Conservation (phyloP, 2,888 invertebrate genomes). For the Habroteleia sp. region DNA sequence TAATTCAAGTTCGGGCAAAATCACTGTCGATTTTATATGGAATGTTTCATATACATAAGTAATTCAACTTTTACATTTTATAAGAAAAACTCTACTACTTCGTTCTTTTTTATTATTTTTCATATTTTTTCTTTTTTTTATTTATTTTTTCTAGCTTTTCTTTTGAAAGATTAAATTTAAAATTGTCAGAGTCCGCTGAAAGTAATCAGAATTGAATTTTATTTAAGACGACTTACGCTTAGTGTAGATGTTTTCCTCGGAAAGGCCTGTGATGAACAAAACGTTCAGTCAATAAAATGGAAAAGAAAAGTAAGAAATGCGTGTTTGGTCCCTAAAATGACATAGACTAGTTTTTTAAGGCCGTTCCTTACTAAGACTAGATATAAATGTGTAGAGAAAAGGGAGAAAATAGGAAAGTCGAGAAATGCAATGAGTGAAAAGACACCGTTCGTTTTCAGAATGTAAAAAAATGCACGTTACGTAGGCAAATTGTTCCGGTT, state of each 20-base stretch:
- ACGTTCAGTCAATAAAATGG: constrained; percentile 65
- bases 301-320: constrained; percentile 58
- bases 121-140: constrained; percentile 8
- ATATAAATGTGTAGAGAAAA: too few relatives aligned
- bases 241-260: constrained; percentile 85
- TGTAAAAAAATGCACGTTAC: too few relatives aligned
- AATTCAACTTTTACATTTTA: background rate
- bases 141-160: too few relatives aligned
- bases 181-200: constrained; percentile 29
- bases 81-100: too few relatives aligned
- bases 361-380: constrained; percentile 54
- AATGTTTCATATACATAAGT: constrained; percentile 25
- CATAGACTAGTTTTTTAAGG: constrained; percentile 49
- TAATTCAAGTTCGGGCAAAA: too few relatives aligned
- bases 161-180: too few relatives aligned
- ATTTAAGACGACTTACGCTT: constrained; percentile 83
- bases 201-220: constrained; percentile 23
- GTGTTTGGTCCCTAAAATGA: constrained; percentile 16
- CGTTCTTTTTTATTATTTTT: too few relatives aligned
- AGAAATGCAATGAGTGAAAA: too few relatives aligned
- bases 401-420: too few relatives aligned
- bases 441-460: too few relatives aligned
- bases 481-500: too few relatives aligned
- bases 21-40: constrained; percentile 12
- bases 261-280: constrained; percentile 82